Evolutionary conservation across 2,113 vertebrate genomes (phyloP).

Genomic region (Callionymus lyra): DNA sequence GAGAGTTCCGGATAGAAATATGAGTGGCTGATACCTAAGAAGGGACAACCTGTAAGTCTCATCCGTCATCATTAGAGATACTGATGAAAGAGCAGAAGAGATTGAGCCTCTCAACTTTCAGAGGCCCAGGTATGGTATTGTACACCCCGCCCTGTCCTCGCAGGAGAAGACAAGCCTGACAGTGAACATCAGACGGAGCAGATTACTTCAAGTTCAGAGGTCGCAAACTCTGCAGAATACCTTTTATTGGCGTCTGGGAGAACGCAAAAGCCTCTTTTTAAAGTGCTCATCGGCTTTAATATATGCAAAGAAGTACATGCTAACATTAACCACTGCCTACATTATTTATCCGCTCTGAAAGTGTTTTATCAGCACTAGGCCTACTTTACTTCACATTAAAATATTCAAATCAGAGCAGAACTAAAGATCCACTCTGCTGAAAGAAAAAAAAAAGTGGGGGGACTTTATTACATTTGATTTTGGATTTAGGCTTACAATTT

Average conservation of each 20-base stretch:
- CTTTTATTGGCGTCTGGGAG: slow-evolving; percentile 40
- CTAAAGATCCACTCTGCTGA: slow-evolving; percentile 33
- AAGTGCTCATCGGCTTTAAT: slow-evolving; percentile 53
- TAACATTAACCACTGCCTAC: slow-evolving; percentile 55
- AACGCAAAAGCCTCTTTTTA: slow-evolving; percentile 44
- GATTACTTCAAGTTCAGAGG: slow-evolving; percentile 51
- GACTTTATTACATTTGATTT: slow-evolving; percentile 28
- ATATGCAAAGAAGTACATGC: slow-evolving; percentile 65
- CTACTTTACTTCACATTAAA: slow-evolving; percentile 48
- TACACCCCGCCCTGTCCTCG: slow-evolving; percentile 10
- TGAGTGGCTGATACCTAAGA: slow-evolving; percentile 2
- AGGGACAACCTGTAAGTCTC: slow-evolving; percentile 28
- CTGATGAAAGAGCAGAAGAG: slow-evolving; percentile 31
- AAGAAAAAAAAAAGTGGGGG: slow-evolving; percentile 16
- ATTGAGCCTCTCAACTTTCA: slow-evolving; percentile 29
- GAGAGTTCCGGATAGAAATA: no score
- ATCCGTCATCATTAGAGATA: slow-evolving; percentile 32
- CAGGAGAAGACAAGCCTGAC: slow-evolving; percentile 29
- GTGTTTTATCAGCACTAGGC: slow-evolving; percentile 57
- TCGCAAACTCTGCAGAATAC: slow-evolving; percentile 50
- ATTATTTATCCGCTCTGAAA: slow-evolving; percentile 60
- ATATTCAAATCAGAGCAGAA: slow-evolving; percentile 50
- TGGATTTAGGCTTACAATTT: slow-evolving; percentile 24
- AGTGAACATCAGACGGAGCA: slow-evolving; percentile 37
- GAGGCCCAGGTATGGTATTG: slow-evolving; percentile 21